Base-by-base conservation (phyloP, 2,888 invertebrate genomes). In the Drosophila sordidula region DNA sequence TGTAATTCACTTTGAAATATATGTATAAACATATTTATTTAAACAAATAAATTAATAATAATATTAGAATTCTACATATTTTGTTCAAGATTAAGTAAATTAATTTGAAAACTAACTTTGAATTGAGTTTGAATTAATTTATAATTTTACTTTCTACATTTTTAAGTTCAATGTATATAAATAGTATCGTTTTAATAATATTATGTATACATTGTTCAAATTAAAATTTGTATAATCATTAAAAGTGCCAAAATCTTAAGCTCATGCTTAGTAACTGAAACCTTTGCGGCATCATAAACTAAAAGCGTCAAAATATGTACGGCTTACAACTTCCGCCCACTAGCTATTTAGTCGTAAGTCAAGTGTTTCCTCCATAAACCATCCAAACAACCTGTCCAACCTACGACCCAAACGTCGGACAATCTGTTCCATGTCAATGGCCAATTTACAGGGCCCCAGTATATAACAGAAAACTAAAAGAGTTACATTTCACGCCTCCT, bases 401-500 rank as follows among this genome's bases (percentile, higher is more conserved):
- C 54, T 57, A 61, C 73, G 46, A 64, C 50, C 36, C 11, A 42
- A 41, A 50, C 22, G 22, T 9, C 36, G 11, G 22, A 59, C 41
- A 18, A 38, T 36, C 36, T 64, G 56, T 9, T 22, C 41, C 42
- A 57, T 45, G 70, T 59, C 57, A 76, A 64, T 73, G 80, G 51
- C 66, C 78, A 80, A 47, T 77, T 77, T 56, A 49, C 56, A 45
- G 42, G 49, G 41, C 39, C 14, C 42, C 12, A 34, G 5, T 42
- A 26, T 14, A 63, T 50, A 54, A 59, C 26, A 4, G 29, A 8
- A 47, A 55, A 16, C 36, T 36, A 9, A 69, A 58, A 65, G 46
- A 79, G 45, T 63, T 66, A 55, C 54, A 58, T 69, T 74, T 82
- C 68, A 82, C 86, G 86, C 83, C 80, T 79, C 86, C 86, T 52